A percentile compares a stretch with the other conserved stretches of the same genome.
These are phyloP conservation scores for Tetranychus urticae DNA, from an alignment of 1,140 invertebrate genomes.

Conservation along the genomic window DNA sequence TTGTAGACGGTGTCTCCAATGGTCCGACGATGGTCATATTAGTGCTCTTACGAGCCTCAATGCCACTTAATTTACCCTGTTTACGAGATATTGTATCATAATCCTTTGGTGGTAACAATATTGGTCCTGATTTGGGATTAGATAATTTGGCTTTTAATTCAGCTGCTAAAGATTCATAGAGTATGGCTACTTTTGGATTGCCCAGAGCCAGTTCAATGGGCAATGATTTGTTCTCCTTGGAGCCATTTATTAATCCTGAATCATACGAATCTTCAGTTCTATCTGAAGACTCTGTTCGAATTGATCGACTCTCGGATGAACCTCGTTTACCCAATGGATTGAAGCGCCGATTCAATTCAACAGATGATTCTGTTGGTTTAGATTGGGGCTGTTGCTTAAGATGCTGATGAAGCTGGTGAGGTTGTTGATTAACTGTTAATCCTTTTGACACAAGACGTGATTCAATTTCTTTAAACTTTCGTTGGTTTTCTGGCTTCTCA, in stretches of 20 bases:
- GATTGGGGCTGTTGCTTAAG: background rate
- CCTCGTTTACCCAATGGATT: constrained; percentile 5
- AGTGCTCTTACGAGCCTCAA: constrained; percentile 32
- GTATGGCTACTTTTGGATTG: constrained; percentile 23
- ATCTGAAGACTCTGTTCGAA: constrained; percentile 14
- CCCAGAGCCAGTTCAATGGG: background rate
- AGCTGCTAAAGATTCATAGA: constrained; percentile 73
- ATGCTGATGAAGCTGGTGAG: background rate
- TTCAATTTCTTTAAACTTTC: constrained; percentile 55
- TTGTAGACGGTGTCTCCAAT: background rate
- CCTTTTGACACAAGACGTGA: constrained; percentile 27
- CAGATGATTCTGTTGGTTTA: background rate
- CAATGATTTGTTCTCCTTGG: background rate
- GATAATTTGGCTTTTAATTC: constrained; percentile 62
- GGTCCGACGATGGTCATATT: constrained; percentile 10
- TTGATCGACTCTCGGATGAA: constrained; percentile 16
- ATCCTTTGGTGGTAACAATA: constrained; percentile 67
- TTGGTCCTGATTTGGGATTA: constrained; percentile 32
- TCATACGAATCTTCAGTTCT: constrained; percentile 12
- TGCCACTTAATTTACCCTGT: constrained; percentile 40
- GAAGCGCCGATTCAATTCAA: background rate
- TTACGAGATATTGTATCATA: constrained; percentile 55
- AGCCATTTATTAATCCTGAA: background rate
- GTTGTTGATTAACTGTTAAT: constrained; percentile 13
- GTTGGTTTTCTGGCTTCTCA: constrained; percentile 58